These are phyloP conservation scores for Cathartes aura DNA, from an alignment of 2,113 vertebrate genomes.

Conservation along the genomic window DNA sequence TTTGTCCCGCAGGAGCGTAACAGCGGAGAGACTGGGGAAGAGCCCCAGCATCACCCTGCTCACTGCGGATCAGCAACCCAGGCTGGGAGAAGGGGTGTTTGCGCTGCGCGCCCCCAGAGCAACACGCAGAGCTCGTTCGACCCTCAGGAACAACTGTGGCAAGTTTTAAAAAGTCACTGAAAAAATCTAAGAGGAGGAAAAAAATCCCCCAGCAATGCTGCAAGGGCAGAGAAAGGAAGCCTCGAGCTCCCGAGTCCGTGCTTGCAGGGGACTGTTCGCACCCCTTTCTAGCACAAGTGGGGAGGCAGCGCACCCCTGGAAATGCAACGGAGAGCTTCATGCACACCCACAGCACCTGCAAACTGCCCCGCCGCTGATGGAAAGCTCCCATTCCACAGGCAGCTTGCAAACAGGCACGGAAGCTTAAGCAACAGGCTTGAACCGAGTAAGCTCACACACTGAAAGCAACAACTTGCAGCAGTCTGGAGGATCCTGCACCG, in stretches of 20 bases:
- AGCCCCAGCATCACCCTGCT: neutral
- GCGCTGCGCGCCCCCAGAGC: neutral
- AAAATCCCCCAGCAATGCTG: neutral
- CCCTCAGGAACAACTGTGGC: neutral
- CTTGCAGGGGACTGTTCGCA: neutral
- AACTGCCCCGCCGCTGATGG: fast-evolving
- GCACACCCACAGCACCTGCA: neutral
- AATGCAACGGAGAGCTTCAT: neutral
- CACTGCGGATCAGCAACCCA: fast-evolving
- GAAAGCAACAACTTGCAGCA: neutral
- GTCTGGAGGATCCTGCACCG: neutral
- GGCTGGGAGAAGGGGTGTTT: neutral
- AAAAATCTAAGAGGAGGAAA: neutral
- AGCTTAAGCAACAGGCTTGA: neutral
- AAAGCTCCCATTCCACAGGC: neutral
- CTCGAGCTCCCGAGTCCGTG: fast-evolving
- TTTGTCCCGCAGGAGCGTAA: neutral
- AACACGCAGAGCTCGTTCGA: neutral
- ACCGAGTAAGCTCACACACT: neutral
- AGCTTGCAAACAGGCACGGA: neutral
- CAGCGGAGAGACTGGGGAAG: neutral
- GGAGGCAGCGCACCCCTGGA: neutral
- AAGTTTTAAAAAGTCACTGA: neutral
- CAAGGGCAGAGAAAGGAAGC: neutral
- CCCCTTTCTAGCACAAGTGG: neutral